These are phyloP conservation scores for Liolophura sinensis DNA, from an alignment of 1,140 invertebrate species.

Conservation along the genomic window DNA sequence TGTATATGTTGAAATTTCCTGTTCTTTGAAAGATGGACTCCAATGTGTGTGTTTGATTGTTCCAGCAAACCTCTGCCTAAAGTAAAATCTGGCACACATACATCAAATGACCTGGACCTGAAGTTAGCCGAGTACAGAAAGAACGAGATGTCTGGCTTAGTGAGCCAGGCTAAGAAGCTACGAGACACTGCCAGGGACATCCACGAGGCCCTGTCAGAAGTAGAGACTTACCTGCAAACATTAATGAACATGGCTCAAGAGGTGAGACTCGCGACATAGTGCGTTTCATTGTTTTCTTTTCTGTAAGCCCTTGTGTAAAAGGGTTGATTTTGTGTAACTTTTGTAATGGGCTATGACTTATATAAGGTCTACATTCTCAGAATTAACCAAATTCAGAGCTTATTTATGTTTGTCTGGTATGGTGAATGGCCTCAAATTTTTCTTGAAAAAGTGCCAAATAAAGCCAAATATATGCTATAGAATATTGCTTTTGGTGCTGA, in stretches of 20 bases:
- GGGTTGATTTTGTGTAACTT: too few species aligned
- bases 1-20: too few species aligned
- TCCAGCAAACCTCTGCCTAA: constrained; percentile 52
- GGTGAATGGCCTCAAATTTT: too few species aligned
- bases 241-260: constrained; percentile 54
- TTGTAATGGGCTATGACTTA: too few species aligned
- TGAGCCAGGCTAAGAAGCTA: constrained; percentile 42
- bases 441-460: too few species aligned
- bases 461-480: too few species aligned
- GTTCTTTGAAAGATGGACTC: background rate
- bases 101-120: constrained; percentile 58
- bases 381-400: too few species aligned
- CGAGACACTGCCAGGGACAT: constrained; percentile 53
- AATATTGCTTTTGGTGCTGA: too few species aligned
- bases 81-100: constrained; percentile 48
- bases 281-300: too few species aligned
- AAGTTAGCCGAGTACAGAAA: constrained; percentile 43
- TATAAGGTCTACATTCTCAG: too few species aligned
- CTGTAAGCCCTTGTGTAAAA: too few species aligned
- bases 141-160: constrained; percentile 48
- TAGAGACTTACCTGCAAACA: constrained; percentile 43
- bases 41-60: constrained; percentile 10
- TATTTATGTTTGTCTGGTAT: too few species aligned
- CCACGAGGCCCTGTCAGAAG: constrained; percentile 49
- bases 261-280: constrained; percentile 28